Evolutionary conservation across 2,113 vertebrate genomes (phyloP), one percentile per base, ranked within the genome.

Genomic region (Geococcyx californianus): DNA sequence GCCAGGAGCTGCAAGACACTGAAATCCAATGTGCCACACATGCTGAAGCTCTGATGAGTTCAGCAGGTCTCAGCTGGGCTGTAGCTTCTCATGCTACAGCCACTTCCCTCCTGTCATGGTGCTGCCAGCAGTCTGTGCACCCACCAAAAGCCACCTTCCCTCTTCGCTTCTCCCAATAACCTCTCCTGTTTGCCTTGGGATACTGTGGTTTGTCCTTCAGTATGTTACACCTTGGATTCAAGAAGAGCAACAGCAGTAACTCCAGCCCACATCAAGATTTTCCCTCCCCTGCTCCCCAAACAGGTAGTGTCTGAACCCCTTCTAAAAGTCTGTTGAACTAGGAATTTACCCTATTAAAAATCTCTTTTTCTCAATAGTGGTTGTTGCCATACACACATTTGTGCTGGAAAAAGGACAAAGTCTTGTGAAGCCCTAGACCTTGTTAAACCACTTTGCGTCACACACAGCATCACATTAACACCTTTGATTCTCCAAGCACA

Each of bases 11-110:
- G 13, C 5, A 6, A 42, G 44, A 25, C 10, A 10, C 60, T 31
- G 52, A 47, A 51, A 62, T 8, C 7, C n/a, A 6, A 0, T 0
- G 16, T 24, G 24, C 9, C n/a, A 44, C 18, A 18, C 3, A 0
- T 33, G 16, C 25, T 68, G 14, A 78, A 56, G 42, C 29, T 80
- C 55, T 45, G 45, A 73, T 26, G 82, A 85, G 63, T 44, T 76
- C 74, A n/a, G 91, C 67, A 73, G 90, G 16, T 40, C 85, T 91
- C 36, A 67, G 60, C 33, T 31, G 4, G 12, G 47, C 62, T 63
- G 45, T 6, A 59, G 26, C 17, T 23, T 4, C 44, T 36, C 25
- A 11, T 19, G 34, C 28, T 36, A 47, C 1, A 33, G 17, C 25
- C 9, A 28, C 31, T 29, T n/a, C 49, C 20, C 26, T 56, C 36